These are phyloP conservation scores for Oxygymnocypris stewartii DNA, from an alignment of 2,113 vertebrate species.

Conservation along the genomic window DNA sequence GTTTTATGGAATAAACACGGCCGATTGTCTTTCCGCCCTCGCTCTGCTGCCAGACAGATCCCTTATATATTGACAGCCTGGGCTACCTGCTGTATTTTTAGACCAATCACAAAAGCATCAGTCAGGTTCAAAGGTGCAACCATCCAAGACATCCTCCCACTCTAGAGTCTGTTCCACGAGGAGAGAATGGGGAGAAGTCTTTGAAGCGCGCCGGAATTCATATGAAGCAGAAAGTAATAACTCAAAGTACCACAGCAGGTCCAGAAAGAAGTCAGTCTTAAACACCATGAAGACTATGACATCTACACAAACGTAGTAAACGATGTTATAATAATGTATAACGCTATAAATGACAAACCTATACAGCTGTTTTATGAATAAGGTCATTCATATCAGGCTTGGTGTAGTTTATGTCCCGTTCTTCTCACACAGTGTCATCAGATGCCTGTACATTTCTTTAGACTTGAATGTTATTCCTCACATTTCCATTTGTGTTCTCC, in stretches of 20 bases:
- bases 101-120: constrained; percentile 45
- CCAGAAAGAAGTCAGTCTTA: not conserved
- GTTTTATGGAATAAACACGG: constrained; percentile 41
- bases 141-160: constrained; percentile 38
- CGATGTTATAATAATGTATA: not conserved
- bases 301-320: not conserved
- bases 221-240: constrained; percentile 19
- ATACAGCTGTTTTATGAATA: not conserved
- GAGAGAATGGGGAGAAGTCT: not conserved
- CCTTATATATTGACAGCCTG: constrained; percentile 35
- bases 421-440: not conserved
- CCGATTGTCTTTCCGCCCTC: constrained; percentile 16
- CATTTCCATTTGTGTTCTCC: not conserved
- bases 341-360: too few species aligned
- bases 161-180: constrained; percentile 9
- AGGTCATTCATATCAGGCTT: not conserved
- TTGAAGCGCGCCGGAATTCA: constrained; percentile 2
- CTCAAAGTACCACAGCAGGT: not conserved
- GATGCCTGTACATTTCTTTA: not conserved
- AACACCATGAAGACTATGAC: not conserved
- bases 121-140: constrained; percentile 47
- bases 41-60: constrained; percentile 3
- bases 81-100: constrained; percentile 44
- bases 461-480: not conserved
- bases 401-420: not conserved